Percentiles rank a stretch among this genome's conserved stretches.
Conservation (phyloP, 2,888 invertebrate genomes). For the Pandemis cinnamomeana region DNA sequence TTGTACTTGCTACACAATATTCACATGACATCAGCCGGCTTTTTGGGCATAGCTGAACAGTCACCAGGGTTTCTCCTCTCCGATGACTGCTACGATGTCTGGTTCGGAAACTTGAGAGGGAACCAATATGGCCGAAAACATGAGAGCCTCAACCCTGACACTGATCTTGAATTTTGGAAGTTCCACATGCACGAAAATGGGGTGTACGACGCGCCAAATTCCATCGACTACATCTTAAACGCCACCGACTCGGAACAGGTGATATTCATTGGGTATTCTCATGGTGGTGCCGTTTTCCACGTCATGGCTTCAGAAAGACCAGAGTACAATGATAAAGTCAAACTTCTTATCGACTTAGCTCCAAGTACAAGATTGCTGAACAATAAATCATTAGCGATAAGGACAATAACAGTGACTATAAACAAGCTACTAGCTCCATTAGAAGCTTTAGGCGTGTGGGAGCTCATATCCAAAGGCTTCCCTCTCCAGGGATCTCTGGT, state of each 20-base stretch:
- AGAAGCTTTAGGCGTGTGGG: conserved; percentile 24
- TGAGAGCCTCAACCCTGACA: conserved; percentile 58
- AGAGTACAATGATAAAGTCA: conserved; percentile 86
- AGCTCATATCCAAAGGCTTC: conserved; percentile 9
- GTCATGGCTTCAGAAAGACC: conserved; percentile 87
- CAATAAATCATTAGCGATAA: conserved; percentile 61
- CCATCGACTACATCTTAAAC: conserved; percentile 64
- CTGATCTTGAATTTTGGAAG: conserved; percentile 81
- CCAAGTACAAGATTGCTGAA: conserved; percentile 83
- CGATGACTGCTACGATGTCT: conserved; percentile 49
- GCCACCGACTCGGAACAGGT: conserved; percentile 57
- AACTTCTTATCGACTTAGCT: conserved; percentile 85
- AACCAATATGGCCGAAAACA: conserved; percentile 80
- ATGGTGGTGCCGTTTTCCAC: conserved; percentile 87
- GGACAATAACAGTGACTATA: conserved; percentile 46
- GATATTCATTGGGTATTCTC: conserved; percentile 89
- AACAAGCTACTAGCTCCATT: conserved; percentile 2
- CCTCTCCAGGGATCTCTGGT: conserved; percentile 13
- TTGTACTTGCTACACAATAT: conserved; percentile 23
- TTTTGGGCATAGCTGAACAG: conserved; percentile 13
- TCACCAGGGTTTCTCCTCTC: conserved; percentile 56
- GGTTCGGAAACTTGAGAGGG: conserved; percentile 50
- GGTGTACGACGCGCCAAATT: conserved; percentile 89
- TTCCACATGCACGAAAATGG: conserved; percentile 92
- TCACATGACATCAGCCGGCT: conserved; percentile 16